A percentile compares a stretch with the other conserved stretches of the same genome.
phyloP scores from a whole-genome alignment of 2,113 vertebrate genomes.

The Oreochromis spilurus region DNA sequence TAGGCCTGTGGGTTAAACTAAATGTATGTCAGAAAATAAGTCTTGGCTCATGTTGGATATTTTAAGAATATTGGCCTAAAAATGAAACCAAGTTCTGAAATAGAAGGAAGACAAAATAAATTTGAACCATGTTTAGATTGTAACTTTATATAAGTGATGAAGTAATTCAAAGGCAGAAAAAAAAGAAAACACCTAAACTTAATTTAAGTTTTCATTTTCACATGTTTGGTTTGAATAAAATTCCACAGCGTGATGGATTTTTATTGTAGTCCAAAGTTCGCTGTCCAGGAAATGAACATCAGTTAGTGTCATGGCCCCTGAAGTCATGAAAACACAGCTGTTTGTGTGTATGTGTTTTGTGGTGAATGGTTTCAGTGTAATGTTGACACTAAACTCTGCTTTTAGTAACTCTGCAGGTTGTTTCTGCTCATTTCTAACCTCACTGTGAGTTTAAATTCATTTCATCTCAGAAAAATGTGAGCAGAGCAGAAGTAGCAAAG shows the following conservation, averaged over 20 bases:
- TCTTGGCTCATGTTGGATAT: neutral
- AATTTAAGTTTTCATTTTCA: neutral
- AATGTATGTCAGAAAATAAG: neutral
- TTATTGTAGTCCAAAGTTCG: neutral
- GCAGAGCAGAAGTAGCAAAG: neutral
- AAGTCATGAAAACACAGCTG: neutral
- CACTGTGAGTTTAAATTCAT: neutral
- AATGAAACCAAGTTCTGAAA: neutral
- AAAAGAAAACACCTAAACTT: fast-evolving
- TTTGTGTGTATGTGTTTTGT: fast-evolving
- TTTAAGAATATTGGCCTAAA: neutral
- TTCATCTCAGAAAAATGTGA: neutral
- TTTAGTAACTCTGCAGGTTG: neutral
- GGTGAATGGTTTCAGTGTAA: neutral
- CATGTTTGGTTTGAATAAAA: neutral
- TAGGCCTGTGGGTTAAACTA: neutral
- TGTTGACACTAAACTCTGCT: neutral
- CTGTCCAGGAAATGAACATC: neutral
- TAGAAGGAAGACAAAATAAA: neutral
- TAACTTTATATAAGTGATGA: no score
- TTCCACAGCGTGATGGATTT: fast-evolving
- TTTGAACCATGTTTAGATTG: fast-evolving
- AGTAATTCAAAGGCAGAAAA: neutral
- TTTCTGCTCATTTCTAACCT: neutral
- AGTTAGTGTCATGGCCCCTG: fast-evolving